A percentile compares a stretch with the other conserved stretches of the same genome.
Evolutionary conservation across 2,888 invertebrate genomes (phyloP).

Genomic region (Morpho achilles): DNA sequence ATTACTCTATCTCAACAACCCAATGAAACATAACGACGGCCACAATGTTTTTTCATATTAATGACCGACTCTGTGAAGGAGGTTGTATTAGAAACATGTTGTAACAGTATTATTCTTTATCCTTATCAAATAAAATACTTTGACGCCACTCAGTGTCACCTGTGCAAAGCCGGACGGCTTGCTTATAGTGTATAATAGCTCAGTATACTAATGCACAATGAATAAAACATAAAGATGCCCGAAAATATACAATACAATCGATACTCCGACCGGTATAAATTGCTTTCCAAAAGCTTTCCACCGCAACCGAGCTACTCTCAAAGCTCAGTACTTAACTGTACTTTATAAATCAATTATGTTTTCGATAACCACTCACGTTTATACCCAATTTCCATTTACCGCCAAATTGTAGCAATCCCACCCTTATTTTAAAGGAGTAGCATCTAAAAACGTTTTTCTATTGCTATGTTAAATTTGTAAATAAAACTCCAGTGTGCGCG

Average conservation of each 20-base stretch:
- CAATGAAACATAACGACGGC: no score
- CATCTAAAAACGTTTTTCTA: conserved; percentile 15
- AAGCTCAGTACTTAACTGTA: conserved; percentile 36
- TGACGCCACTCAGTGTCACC: no score
- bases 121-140: no score
- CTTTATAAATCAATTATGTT: conserved; percentile 61
- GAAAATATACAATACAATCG: conserved; percentile 12
- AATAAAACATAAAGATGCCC: conserved; percentile 8
- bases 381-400: conserved; percentile 28
- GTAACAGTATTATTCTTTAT: no score
- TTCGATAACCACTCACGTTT: conserved; percentile 65
- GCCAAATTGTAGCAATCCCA: not conserved
- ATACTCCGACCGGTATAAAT: conserved; percentile 35
- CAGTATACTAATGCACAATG: not conserved
- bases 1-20: no score
- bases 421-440: conserved; percentile 31
- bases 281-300: conserved; percentile 47
- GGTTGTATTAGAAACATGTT: no score
- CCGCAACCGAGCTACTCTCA: conserved; percentile 22
- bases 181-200: no score
- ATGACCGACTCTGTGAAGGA: no score
- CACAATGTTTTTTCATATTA: no score
- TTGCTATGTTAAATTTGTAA: conserved; percentile 26
- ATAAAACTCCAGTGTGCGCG: conserved; percentile 44
- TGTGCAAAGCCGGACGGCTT: no score